Evolutionary conservation across 2,797 vertebrate genomes (phyloP).

Genomic region (Cynodonichthys magdalenae): DNA sequence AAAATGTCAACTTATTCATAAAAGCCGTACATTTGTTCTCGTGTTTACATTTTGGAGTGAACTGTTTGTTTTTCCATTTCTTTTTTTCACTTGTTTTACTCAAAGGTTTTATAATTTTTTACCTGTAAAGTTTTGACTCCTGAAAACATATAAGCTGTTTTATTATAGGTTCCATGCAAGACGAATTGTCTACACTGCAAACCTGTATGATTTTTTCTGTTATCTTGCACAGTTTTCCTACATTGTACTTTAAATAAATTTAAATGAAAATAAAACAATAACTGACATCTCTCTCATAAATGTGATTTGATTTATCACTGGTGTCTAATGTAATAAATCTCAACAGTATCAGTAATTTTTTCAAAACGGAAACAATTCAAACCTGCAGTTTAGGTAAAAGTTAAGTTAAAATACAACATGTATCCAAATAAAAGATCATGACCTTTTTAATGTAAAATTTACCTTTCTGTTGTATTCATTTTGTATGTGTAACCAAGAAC

Average conservation of each 20-base stretch:
- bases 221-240: background rate
- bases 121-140: too few species aligned
- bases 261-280: background rate
- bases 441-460: background rate
- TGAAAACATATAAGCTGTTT: too few species aligned
- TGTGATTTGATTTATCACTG: background rate
- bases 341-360: background rate
- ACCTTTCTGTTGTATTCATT: too few species aligned
- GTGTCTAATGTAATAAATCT: background rate
- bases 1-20: constrained; percentile 29
- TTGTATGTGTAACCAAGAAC: too few species aligned
- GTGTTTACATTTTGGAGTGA: constrained; percentile 8
- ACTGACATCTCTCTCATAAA: background rate
- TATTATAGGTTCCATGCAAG: too few species aligned
- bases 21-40: constrained; percentile 18
- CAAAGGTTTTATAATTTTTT: background rate
- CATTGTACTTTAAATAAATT: background rate
- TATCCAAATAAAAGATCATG: background rate
- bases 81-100: background rate
- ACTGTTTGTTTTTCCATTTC: background rate
- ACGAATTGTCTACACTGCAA: too few species aligned
- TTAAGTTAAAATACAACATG: background rate
- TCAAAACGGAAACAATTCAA: background rate
- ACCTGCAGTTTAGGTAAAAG: background rate
- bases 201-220: background rate